Base-by-base conservation (phyloP, 1,140 invertebrate genomes). In the Trinorchestia longiramus region DNA sequence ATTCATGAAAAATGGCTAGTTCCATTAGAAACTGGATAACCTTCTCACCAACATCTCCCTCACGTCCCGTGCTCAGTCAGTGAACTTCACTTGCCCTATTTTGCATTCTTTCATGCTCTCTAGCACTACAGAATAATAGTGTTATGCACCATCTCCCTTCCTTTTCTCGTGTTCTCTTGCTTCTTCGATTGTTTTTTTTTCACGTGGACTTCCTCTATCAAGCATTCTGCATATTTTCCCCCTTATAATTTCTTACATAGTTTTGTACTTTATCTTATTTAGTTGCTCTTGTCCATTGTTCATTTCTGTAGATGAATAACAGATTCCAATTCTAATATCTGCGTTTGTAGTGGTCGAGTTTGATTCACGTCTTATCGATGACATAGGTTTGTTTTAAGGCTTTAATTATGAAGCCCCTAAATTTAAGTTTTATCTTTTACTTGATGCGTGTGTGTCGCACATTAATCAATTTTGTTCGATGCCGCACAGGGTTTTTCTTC, bases 21-120 rank as follows among this genome's bases (percentile, higher is more conserved):
- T 94, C 92, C 92, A 94, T 94, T 94, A 94, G 92, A 17, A 45
- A 11, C 44, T 94, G 92, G 40, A 47, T 94, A 94, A 94, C 92
- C 92, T 94, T 94, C 43, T 43, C 43, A 15, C 88, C 88, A 43
- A 8, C 42, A 4, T 90, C 88, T 43, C 15, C 43, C 88, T 77
- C n/a, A 28, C 88, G 28, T 41, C 88, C 43, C 23, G 36, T 36
- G 88, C 88, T 42, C 88, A 90, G 62, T 28, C 62, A 36, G 15
- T 77, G 62, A 77, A 53, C 62, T 77, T 36, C 62, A 77, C 36
- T 11, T 77, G 62, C 62, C 62, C 15, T 77, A 77, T 23, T 77
- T 36, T 19, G 62, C 19, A 23, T 36, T 77, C 62, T 77, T 77
- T 53, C 47, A 3, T 15, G 62, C 28, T 77, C 62, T 36, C 1